Evolutionary conservation across 2,797 vertebrate genomes (phyloP).

Genomic region (Channa striata): DNA sequence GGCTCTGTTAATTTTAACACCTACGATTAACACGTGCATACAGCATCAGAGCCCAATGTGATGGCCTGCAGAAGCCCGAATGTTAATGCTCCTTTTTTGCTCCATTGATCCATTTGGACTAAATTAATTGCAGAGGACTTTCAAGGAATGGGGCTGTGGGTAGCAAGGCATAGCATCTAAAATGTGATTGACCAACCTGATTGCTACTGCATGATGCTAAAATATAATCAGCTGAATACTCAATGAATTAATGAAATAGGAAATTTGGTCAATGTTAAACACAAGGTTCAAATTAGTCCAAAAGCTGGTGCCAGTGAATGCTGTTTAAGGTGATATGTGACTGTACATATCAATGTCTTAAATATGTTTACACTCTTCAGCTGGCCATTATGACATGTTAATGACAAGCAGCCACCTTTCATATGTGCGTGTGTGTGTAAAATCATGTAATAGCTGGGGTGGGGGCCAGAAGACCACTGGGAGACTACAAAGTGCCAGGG

Average conservation of each 20-base stretch:
- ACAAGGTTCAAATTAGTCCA: neutral
- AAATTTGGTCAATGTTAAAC: neutral
- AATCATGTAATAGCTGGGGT: neutral
- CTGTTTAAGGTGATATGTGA: slow-evolving; percentile 22
- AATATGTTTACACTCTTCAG: slow-evolving; percentile 38
- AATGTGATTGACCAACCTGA: slow-evolving; percentile 5
- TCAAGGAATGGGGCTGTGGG: neutral
- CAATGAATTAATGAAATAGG: slow-evolving; percentile 1
- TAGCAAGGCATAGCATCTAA: neutral
- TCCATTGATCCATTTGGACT: neutral
- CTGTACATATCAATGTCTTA: slow-evolving; percentile 29
- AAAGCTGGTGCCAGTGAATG: slow-evolving; percentile 20
- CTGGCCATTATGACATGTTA: slow-evolving; percentile 30
- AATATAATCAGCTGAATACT: neutral
- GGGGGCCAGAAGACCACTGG: neutral
- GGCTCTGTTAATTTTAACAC: slow-evolving; percentile 36
- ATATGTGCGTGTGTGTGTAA: too few species aligned
- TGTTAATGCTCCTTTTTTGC: too few species aligned
- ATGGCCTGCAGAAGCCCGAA: slow-evolving; percentile 6
- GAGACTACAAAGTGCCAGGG: slow-evolving; percentile 17
- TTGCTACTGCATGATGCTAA: neutral
- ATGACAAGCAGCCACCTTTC: too few species aligned
- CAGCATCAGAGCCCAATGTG: slow-evolving; percentile 13
- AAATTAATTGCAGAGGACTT: neutral
- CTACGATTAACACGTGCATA: slow-evolving; percentile 36